Conservation (phyloP, 2,888 invertebrate species). For the Anoncus sp. region DNA sequence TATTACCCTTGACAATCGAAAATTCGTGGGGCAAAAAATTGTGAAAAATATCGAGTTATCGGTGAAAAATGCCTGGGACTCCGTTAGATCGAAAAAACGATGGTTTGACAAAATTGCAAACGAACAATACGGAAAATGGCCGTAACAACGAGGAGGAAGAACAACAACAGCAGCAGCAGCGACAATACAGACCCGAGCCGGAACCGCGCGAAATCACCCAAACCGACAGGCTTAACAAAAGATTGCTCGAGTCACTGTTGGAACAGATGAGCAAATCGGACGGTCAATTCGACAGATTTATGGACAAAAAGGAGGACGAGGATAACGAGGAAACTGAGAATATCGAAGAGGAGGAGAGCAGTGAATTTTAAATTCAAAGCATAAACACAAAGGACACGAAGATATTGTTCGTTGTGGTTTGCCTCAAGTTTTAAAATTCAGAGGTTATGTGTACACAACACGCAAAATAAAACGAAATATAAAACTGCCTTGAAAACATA, state of each 20-base stretch:
- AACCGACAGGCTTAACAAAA: conserved; percentile 88
- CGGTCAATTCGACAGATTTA: conserved; percentile 73
- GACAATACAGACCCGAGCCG: conserved; percentile 63
- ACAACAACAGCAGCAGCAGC: conserved; percentile 64
- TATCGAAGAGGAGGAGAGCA: conserved; percentile 84
- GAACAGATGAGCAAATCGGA: conserved; percentile 84
- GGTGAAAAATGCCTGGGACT: conserved; percentile 76
- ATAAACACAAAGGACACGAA: neutral
- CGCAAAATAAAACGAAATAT: neutral
- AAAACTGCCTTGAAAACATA: neutral
- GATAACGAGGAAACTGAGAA: conserved; percentile 80
- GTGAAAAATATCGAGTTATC: neutral
- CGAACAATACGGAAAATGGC: conserved; percentile 44
- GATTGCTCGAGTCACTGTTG: conserved; percentile 86
- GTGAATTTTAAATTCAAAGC: conserved; percentile 68
- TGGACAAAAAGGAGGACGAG: conserved; percentile 79
- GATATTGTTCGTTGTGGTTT: neutral
- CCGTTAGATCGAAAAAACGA: conserved; percentile 71
- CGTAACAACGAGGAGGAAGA: conserved; percentile 29
- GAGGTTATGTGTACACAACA: conserved; percentile 32
- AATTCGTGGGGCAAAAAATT: conserved; percentile 8
- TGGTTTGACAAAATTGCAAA: conserved; percentile 63
- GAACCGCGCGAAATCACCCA: conserved; percentile 84
- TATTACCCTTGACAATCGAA: neutral
- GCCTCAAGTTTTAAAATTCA: neutral